Evolutionary conservation across 2,113 vertebrate species (phyloP).

Genomic region (Calonectris borealis): DNA sequence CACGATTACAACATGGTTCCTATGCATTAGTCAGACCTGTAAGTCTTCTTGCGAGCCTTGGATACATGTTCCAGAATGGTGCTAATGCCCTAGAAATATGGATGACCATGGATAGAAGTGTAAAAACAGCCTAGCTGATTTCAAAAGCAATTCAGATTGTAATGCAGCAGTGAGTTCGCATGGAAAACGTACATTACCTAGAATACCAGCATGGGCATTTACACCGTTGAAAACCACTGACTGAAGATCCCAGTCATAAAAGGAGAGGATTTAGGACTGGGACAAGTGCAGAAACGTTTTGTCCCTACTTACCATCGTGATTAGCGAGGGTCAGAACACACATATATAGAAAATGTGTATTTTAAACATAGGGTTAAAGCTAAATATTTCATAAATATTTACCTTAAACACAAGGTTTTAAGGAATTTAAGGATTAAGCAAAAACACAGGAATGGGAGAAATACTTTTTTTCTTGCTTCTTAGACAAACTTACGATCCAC

Average conservation of each 20-base stretch:
- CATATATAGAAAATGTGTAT: accelerated
- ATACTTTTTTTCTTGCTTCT: not conserved
- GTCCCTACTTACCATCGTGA: accelerated
- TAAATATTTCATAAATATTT: not conserved
- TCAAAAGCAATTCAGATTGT: not conserved
- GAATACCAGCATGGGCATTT: not conserved
- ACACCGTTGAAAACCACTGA: not conserved
- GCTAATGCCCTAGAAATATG: not conserved
- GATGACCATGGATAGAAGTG: accelerated
- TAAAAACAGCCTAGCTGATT: not conserved
- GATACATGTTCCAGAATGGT: not conserved
- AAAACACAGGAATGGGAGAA: accelerated
- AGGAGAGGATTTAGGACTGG: not conserved
- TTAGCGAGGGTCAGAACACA: accelerated
- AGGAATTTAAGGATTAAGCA: not conserved
- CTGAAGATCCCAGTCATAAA: not conserved
- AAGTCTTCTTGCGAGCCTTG: not conserved
- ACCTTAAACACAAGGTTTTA: not conserved
- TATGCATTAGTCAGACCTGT: not conserved
- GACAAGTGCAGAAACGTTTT: not conserved
- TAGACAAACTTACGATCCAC: slow-evolving; percentile 76
- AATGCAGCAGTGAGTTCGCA: not conserved
- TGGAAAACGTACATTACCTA: not conserved
- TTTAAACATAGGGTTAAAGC: not conserved
- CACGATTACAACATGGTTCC: not conserved